A percentile compares a stretch with the other conserved stretches of the same genome.
Conservation (phyloP, 2,113 vertebrate genomes). For the Leptobrachium leishanense region DNA sequence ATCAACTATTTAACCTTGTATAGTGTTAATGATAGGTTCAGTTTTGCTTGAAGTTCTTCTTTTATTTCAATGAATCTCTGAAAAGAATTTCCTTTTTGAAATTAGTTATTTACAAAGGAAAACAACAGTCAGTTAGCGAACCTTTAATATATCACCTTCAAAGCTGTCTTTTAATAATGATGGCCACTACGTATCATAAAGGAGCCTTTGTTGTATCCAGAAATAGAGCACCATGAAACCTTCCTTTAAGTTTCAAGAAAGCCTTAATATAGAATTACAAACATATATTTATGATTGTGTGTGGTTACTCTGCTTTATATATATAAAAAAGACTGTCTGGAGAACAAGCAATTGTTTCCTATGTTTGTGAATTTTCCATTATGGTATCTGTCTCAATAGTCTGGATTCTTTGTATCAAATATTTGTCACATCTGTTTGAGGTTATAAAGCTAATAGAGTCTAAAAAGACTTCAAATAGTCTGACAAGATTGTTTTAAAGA, state of each 20-base stretch:
- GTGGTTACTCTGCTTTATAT: constrained; percentile 42
- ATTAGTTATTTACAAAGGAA: too few species aligned
- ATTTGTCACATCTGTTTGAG: constrained; percentile 48
- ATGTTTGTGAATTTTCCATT: constrained; percentile 51
- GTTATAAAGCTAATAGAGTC: constrained; percentile 50
- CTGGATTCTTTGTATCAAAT: constrained; percentile 57
- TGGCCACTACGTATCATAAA: too few species aligned
- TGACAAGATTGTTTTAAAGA: constrained; percentile 33
- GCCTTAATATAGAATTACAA: constrained; percentile 24
- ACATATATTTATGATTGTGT: constrained; percentile 30
- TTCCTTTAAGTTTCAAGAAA: constrained; percentile 5
- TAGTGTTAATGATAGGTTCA: too few species aligned
- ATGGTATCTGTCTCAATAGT: constrained; percentile 41
- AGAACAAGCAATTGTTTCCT: constrained; percentile 17
- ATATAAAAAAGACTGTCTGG: constrained; percentile 47
- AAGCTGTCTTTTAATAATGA: too few species aligned
- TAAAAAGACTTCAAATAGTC: constrained; percentile 49
- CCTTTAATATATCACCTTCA: too few species aligned
- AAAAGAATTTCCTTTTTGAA: too few species aligned
- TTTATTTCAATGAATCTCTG: too few species aligned
- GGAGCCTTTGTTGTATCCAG: too few species aligned
- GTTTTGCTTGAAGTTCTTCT: too few species aligned
- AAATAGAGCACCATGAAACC: too few species aligned
- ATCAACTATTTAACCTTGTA: too few species aligned
- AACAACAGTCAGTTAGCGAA: too few species aligned